These are phyloP conservation scores for Fragum fragum DNA, from an alignment of 2,888 invertebrate genomes.

Conservation along the genomic window DNA sequence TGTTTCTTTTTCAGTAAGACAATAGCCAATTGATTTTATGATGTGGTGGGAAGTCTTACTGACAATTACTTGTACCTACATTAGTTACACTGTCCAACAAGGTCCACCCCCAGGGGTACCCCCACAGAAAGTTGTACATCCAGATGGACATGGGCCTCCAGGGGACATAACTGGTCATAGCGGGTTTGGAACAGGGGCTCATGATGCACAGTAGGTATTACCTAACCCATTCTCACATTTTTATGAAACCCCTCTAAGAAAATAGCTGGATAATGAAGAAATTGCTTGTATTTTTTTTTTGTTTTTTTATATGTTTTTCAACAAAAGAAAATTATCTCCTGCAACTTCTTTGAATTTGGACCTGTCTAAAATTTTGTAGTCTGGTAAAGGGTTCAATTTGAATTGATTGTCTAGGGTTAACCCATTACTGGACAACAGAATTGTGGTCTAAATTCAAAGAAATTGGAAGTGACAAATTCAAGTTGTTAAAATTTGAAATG, in stretches of 20 bases:
- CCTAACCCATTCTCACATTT: no score
- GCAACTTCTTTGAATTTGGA: neutral
- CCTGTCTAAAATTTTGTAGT: neutral
- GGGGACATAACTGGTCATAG: slow-evolving; percentile 45
- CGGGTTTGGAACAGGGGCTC: slow-evolving; percentile 72
- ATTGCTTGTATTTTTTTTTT: no score
- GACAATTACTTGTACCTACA: slow-evolving; percentile 1
- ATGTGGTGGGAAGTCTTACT: slow-evolving; percentile 15
- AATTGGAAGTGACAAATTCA: no score
- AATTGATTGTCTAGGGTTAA: no score
- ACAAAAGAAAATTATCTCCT: neutral
- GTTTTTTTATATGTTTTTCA: no score
- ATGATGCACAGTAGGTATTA: slow-evolving; percentile 78
- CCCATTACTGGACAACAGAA: no score
- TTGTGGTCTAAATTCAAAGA: no score
- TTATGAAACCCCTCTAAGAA: no score
- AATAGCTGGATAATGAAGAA: no score
- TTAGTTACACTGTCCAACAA: neutral
- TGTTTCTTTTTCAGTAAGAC: no score
- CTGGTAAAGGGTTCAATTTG: neutral
- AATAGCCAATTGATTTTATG: no score
- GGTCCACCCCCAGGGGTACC: slow-evolving; percentile 49
- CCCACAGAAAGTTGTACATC: slow-evolving; percentile 47
- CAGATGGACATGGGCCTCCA: slow-evolving; percentile 61
- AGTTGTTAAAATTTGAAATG: no score